phyloP scores from a whole-genome alignment of 92 coral and sea anemone species.

The Phenganax marumi region DNA sequence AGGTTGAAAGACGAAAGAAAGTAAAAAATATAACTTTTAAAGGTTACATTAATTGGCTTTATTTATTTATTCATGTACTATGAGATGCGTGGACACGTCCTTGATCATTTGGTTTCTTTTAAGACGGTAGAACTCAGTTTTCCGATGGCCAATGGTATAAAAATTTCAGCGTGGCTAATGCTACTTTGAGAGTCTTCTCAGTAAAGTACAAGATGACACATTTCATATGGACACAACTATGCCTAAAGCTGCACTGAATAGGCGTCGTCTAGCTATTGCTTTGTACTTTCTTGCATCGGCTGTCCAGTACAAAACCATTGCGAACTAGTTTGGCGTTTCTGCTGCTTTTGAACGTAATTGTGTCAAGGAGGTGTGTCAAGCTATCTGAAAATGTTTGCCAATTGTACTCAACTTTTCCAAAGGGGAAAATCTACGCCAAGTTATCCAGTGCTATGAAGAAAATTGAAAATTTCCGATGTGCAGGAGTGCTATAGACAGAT shows the following conservation, averaged over 20 bases:
- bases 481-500: conserved; percentile 39
- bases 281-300: conserved; percentile 48
- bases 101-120: too few species aligned
- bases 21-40: too few species aligned
- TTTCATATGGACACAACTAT: conserved; percentile 60
- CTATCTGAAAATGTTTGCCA: conserved; percentile 36
- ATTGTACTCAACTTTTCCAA: conserved; percentile 29
- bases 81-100: too few species aligned
- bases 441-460: conserved; percentile 30
- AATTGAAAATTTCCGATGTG: conserved; percentile 47
- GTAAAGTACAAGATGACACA: too few species aligned
- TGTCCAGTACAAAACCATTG: conserved; percentile 45
- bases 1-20: too few species aligned
- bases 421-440: conserved; percentile 34
- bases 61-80: too few species aligned
- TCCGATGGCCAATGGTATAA: too few species aligned
- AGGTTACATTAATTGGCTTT: too few species aligned
- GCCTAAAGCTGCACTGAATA: conserved; percentile 49
- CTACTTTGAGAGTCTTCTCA: too few species aligned
- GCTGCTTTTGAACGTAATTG: conserved; percentile 43
- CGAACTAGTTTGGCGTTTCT: conserved; percentile 50
- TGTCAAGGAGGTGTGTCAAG: too few species aligned
- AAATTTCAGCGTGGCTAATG: too few species aligned
- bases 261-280: conserved; percentile 36
- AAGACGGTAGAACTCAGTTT: too few species aligned